Evolutionary conservation across 2,888 invertebrate genomes (phyloP).

Genomic region (Idaea biselata): DNA sequence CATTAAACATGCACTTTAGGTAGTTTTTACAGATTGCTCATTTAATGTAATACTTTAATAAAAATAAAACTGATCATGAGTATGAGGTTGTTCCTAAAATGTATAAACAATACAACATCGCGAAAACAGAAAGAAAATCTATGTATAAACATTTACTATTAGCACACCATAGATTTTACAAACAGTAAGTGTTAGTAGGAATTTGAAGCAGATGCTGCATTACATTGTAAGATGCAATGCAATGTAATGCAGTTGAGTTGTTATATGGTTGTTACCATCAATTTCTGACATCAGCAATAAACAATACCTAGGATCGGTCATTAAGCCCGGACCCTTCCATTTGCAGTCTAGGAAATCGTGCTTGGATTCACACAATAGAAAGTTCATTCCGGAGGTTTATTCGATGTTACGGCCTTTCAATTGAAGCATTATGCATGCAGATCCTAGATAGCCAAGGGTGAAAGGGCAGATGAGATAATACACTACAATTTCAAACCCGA

Average conservation of each 20-base stretch:
- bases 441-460: constrained; percentile 36
- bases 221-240: neutral
- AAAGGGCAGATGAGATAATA: constrained; percentile 33
- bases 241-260: neutral
- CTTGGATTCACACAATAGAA: constrained; percentile 45
- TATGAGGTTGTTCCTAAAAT: neutral
- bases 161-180: neutral
- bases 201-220: neutral
- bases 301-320: constrained; percentile 10
- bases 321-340: constrained; percentile 25
- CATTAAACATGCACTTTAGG: neutral
- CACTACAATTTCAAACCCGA: neutral
- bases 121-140: no score
- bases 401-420: constrained; percentile 37
- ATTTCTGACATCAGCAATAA: constrained; percentile 9
- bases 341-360: constrained; percentile 38
- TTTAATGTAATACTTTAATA: neutral
- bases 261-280: constrained; percentile 1
- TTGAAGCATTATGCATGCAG: constrained; percentile 44
- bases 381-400: constrained; percentile 41
- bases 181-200: neutral
- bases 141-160: neutral
- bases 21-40: neutral
- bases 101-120: no score
- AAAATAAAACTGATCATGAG: neutral